Evolutionary conservation across 2,797 vertebrate species (phyloP).

Genomic region (Peromyscus attwateri): DNA sequence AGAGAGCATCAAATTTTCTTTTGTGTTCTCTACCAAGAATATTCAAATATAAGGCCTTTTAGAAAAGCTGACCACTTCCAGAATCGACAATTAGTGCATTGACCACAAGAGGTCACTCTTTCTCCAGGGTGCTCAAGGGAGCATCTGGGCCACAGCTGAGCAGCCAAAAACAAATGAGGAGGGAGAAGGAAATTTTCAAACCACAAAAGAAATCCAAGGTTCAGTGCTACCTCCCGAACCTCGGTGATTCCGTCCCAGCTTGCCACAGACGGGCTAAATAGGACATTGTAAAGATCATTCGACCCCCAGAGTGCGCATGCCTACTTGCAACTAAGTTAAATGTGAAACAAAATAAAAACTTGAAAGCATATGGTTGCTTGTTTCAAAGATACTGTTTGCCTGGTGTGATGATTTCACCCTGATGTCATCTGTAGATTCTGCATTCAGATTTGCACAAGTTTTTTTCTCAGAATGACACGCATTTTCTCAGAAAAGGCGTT

Average conservation of each 20-base stretch:
- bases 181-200: background rate
- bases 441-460: background rate
- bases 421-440: background rate
- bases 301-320: fast-evolving
- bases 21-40: background rate
- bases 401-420: background rate
- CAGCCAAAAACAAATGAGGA: background rate
- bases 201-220: background rate
- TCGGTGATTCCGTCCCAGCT: background rate
- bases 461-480: background rate
- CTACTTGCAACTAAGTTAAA: background rate
- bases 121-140: background rate
- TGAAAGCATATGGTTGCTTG: background rate
- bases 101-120: slow-evolving; percentile 74
- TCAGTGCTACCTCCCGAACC: background rate
- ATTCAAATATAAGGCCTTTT: background rate
- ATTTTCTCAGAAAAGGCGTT: background rate
- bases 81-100: background rate
- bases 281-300: background rate
- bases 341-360: background rate
- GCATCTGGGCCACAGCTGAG: fast-evolving
- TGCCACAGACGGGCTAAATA: background rate
- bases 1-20: background rate
- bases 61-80: background rate
- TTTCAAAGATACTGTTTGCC: background rate